These are phyloP conservation scores for Theretra japonica DNA, from an alignment of 2,888 invertebrate species.

Conservation along the genomic window DNA sequence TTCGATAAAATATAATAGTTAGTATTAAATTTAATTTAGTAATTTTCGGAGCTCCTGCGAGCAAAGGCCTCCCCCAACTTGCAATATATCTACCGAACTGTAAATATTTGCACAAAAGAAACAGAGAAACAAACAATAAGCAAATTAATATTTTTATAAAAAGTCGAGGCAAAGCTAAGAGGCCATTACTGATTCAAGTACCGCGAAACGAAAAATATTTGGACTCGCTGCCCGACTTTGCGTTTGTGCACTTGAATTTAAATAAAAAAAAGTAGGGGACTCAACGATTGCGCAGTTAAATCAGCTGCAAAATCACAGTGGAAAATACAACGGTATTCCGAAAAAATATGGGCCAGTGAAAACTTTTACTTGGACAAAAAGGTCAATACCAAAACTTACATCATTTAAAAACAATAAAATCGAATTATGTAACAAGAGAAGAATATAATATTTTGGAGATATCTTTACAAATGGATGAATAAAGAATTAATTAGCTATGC, in stretches of 20 bases:
- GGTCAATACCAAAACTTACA: background rate
- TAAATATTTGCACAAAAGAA: too few relatives aligned
- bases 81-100: too few relatives aligned
- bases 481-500: too few relatives aligned
- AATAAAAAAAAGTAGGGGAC: background rate
- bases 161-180: background rate
- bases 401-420: background rate
- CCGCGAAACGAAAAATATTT: slow-evolving; percentile 8
- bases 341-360: background rate
- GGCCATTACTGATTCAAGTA: background rate
- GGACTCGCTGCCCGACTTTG: background rate
- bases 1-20: too few relatives aligned
- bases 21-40: too few relatives aligned
- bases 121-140: background rate
- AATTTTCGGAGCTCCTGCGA: too few relatives aligned
- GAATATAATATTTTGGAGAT: too few relatives aligned
- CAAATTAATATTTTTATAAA: slow-evolving; percentile 1
- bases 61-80: too few relatives aligned
- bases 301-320: background rate
- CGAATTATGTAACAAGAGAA: too few relatives aligned
- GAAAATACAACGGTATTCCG: background rate
- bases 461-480: too few relatives aligned
- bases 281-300: background rate
- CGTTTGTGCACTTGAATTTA: background rate
- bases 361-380: background rate